Base-by-base conservation (phyloP, 2,113 vertebrate species). In the Myxocyprinus asiaticus region DNA sequence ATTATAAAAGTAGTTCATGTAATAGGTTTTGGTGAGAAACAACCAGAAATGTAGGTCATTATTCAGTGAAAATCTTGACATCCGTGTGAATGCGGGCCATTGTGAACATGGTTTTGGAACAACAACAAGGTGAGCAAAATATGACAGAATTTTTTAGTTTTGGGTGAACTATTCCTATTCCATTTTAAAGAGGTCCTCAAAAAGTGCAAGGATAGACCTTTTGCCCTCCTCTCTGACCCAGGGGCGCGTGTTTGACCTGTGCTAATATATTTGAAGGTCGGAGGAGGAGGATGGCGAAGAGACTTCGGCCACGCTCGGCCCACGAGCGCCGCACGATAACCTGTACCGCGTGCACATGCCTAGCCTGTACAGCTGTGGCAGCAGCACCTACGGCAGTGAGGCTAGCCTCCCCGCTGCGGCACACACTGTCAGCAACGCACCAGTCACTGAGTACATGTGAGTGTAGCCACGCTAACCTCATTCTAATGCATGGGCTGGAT, bases 291-390 rank as follows among this genome's bases (percentile, higher is more conserved):
- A 93, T 15, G 98, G 96, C 78, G 95, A 96, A 0, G 96, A 97
- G 86, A 95, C 96, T 68, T 84, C 95, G 7, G 93, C 94, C 50
- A 94, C 93, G 0, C 95, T 96, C 53, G 96, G 94, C 0, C 89
- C 74, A 6, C 74, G 97, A 78, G 97, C 94, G 76, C 95, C 95
- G 5, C 95, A 96, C 0, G 98, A 98, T 88, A 97, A 96, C 90
- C 93, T 99, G 85, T 99, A 99, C 92, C 94, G 97, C 7, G 98
- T 99, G 72, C 98, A 99, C 92, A 99, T 99, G 97, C 97, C 98
- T 74, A 99, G 98, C 84, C 88, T 99, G 72, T 99, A 99, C 88
- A 99, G 98, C 94, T 99, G 98, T 48, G 98, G 98, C 4, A 99
- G 97, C 93, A 98, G 96, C 74, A 76, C 74, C 93, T 99, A 97